Percentiles rank a stretch among this genome's conserved stretches.
These are phyloP conservation scores for Pachymerium ferrugineum DNA, from an alignment of 2,888 invertebrate species.

Conservation along the genomic window DNA sequence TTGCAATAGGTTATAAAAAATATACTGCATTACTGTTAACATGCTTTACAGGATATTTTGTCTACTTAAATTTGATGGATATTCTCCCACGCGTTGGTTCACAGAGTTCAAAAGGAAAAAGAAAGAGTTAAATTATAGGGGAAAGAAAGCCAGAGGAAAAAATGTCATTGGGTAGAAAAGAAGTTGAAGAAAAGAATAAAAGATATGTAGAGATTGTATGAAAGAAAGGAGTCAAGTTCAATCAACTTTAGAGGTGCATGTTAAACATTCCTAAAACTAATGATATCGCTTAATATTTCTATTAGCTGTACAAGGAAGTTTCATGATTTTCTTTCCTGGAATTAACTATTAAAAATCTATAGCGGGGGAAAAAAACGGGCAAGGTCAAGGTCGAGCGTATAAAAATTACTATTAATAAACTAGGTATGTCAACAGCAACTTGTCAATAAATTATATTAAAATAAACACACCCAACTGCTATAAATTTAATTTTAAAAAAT, in stretches of 20 bases:
- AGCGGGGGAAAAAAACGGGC: neutral
- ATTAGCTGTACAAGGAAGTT: neutral
- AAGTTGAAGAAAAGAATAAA: neutral
- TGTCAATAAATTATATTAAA: neutral
- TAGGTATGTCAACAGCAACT: neutral
- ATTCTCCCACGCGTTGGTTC: neutral
- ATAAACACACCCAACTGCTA: neutral
- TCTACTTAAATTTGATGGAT: neutral
- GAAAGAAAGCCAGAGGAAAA: neutral
- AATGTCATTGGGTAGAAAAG: neutral
- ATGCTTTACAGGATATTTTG: neutral
- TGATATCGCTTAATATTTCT: too few species aligned
- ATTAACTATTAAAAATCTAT: neutral
- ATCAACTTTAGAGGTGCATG: neutral
- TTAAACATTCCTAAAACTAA: neutral
- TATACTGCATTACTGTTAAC: neutral
- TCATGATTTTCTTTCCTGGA: neutral
- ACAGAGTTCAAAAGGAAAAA: neutral
- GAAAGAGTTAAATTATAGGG: neutral
- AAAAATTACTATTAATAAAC: neutral
- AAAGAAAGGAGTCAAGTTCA: neutral
- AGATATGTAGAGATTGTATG: neutral
- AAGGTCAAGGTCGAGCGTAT: neutral
- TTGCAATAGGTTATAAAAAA: neutral
- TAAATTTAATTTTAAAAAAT: neutral